Conservation (phyloP, 2,113 vertebrate species). For the Pimephales promelas region DNA sequence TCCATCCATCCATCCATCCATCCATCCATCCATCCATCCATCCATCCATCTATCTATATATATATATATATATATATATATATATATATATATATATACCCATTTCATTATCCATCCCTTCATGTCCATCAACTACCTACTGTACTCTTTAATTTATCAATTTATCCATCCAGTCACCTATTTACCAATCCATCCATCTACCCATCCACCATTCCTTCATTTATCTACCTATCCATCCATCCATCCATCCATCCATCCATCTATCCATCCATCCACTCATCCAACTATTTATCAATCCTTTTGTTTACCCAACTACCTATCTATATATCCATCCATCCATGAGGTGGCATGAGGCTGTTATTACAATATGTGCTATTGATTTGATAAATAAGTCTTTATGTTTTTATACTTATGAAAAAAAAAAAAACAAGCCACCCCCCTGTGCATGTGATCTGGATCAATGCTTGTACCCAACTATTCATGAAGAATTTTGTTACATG, state of each 20-base stretch:
- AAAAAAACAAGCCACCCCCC: not conserved
- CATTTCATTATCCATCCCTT: too few species aligned
- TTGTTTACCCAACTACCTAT: not conserved
- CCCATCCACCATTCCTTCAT: too few species aligned
- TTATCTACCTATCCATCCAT: too few species aligned
- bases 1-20: not conserved
- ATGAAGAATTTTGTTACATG: not conserved
- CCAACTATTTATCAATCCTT: too few species aligned
- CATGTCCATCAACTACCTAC: too few species aligned
- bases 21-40: not conserved
- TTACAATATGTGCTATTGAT: not conserved
- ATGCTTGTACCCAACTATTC: not conserved
- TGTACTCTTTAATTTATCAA: too few species aligned
- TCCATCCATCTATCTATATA: not conserved
- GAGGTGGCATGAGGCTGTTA: not conserved
- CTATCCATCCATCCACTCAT: not conserved
- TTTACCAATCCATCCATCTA: too few species aligned
- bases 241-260: not conserved
- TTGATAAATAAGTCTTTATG: not conserved
- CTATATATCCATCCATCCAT: not conserved
- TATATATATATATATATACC: too few species aligned
- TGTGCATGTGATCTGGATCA: conserved; percentile 6
- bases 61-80: too few species aligned
- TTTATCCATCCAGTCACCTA: not conserved
- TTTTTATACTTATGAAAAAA: not conserved